Evolutionary conservation across 2,888 invertebrate species (phyloP).

Genomic region (Calliphora vomitoria): DNA sequence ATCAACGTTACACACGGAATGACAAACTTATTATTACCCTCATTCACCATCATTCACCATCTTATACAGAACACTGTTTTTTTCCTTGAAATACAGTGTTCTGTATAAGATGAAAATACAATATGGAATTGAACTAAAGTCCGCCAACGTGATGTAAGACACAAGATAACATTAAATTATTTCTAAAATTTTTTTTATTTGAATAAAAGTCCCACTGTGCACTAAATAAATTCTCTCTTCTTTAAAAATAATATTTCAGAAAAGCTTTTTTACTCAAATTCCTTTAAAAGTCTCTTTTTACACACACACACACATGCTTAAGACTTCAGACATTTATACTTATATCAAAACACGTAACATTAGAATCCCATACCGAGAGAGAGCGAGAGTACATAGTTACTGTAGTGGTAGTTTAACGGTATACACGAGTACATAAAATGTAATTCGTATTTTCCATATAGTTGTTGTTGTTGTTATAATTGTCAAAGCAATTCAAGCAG

Average conservation of each 20-base stretch:
- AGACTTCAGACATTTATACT: background rate
- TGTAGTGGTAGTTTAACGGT: conserved; percentile 70
- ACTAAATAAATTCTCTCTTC: background rate
- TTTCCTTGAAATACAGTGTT: too few species aligned
- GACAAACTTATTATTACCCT: too few species aligned
- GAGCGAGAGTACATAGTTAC: conserved; percentile 11
- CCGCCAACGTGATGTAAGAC: too few species aligned
- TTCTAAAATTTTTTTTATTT: too few species aligned
- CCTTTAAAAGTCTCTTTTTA: conserved; percentile 4
- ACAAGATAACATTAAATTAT: too few species aligned
- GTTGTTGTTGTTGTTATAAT: conserved; percentile 75
- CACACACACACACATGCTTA: background rate
- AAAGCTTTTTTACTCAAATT: conserved; percentile 47
- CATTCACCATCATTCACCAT: too few species aligned
- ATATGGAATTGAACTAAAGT: too few species aligned
- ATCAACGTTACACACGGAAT: too few species aligned
- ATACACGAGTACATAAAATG: conserved; percentile 11
- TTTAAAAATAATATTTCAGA: conserved; percentile 4
- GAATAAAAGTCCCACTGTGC: conserved; percentile 30
- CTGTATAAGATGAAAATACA: too few species aligned
- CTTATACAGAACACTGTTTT: too few species aligned
- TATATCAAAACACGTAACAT: background rate
- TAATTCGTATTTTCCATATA: conserved; percentile 27
- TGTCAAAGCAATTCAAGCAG: conserved; percentile 60
- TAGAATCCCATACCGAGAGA: conserved; percentile 1